Conservation (phyloP, 2,797 vertebrate genomes). For the Cynopterus sphinx region DNA sequence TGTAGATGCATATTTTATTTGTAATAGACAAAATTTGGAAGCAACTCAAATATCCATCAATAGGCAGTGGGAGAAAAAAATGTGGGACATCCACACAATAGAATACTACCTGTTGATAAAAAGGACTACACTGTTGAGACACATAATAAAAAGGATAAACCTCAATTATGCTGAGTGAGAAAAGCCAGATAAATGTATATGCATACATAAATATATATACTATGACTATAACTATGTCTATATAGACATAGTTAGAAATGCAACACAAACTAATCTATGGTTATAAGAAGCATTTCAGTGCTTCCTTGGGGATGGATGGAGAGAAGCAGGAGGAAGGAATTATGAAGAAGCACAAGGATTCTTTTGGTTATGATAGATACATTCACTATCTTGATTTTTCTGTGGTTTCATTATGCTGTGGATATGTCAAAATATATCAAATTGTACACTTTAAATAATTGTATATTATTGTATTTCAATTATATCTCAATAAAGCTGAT, state of each 20-base stretch:
- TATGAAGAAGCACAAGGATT: not conserved
- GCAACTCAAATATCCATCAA: not conserved
- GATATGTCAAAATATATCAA: not conserved
- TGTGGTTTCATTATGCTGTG: not conserved
- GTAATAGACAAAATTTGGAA: not conserved
- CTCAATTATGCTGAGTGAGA: not conserved
- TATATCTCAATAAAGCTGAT: not conserved
- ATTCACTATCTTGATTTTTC: not conserved
- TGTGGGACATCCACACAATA: not conserved
- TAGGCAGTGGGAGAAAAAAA: not conserved
- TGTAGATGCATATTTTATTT: not conserved
- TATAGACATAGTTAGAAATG: not conserved
- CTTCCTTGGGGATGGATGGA: not conserved
- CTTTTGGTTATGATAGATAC: not conserved
- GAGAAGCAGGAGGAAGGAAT: not conserved
- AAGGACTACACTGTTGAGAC: not conserved
- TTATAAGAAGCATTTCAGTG: not conserved
- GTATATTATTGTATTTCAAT: not conserved
- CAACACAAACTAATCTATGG: not conserved
- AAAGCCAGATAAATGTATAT: not conserved
- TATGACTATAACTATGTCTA: not conserved
- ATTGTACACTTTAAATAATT: not conserved
- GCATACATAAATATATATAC: too few species aligned
- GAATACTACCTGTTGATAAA: not conserved
- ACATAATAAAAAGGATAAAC: not conserved